phyloP scores from a whole-genome alignment of 2,888 invertebrate genomes.

The Acleris laterana region DNA sequence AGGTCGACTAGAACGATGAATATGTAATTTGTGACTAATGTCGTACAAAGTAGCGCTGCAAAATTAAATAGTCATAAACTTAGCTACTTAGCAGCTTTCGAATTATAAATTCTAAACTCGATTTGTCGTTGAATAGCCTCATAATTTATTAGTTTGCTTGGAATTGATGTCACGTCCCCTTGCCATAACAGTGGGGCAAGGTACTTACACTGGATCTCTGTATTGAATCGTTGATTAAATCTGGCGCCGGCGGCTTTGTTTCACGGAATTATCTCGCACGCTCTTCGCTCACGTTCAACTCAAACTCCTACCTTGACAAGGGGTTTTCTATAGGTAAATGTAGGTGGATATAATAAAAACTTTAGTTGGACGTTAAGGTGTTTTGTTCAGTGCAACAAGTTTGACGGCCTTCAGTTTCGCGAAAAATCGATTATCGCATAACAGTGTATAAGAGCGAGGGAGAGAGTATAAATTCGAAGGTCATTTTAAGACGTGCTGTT shows the following conservation, averaged over 20 bases:
- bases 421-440: no score
- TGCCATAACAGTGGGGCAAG: constrained; percentile 55
- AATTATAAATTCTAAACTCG: constrained; percentile 57
- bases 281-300: constrained; percentile 62
- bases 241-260: constrained; percentile 62
- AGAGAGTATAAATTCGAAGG: no score
- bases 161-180: constrained; percentile 60
- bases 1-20: neutral
- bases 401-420: no score
- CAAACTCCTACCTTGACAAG: no score
- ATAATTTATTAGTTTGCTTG: constrained; percentile 61
- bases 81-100: neutral
- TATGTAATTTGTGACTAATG: neutral
- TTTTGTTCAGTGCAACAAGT: no score
- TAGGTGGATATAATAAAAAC: no score
- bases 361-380: no score
- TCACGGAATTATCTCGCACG: constrained; percentile 57
- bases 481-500: no score
- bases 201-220: constrained; percentile 56
- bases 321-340: no score
- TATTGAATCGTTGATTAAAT: constrained; percentile 66
- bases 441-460: no score
- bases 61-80: no score
- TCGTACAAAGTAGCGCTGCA: no score
- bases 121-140: constrained; percentile 58